Conservation (phyloP, 1,140 invertebrate species). For the fruit fly (Drosophila melanogaster) region DNA sequence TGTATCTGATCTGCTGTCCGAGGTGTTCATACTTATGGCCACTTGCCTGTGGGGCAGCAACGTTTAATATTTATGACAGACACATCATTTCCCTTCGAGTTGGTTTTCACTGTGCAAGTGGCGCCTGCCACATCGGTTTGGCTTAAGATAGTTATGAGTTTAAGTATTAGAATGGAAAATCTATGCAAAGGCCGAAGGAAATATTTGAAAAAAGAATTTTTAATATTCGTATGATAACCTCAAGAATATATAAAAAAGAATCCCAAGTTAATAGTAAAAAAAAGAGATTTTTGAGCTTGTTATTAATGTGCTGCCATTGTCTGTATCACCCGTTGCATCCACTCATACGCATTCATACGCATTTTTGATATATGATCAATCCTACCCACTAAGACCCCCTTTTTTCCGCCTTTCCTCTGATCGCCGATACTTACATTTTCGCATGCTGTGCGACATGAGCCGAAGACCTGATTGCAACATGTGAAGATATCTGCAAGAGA, state of each 20-base stretch:
- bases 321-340: conserved; percentile 27
- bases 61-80: conserved; percentile 48
- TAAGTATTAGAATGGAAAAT: conserved; percentile 3
- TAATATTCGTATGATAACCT: no score
- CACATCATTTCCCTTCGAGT: conserved; percentile 40
- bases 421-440: conserved; percentile 77
- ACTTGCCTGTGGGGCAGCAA: conserved; percentile 1
- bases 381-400: not conserved
- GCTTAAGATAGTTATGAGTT: conserved; percentile 1
- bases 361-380: conserved; percentile 42
- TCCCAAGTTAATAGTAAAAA: no score
- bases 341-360: conserved; percentile 21
- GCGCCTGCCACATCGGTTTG: conserved; percentile 6
- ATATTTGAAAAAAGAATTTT: no score
- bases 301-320: not conserved
- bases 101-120: conserved; percentile 9
- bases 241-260: no score
- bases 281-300: not conserved
- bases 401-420: not conserved
- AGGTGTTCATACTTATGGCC: conserved; percentile 18
- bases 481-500: conserved; percentile 80
- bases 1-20: conserved; percentile 37
- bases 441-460: conserved; percentile 83
- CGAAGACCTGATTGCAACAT: conserved; percentile 81
- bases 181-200: not conserved